Evolutionary conservation across 2,113 vertebrate genomes (phyloP), one percentile per base, ranked within the genome.

Genomic region (Podocnemis expansa): DNA sequence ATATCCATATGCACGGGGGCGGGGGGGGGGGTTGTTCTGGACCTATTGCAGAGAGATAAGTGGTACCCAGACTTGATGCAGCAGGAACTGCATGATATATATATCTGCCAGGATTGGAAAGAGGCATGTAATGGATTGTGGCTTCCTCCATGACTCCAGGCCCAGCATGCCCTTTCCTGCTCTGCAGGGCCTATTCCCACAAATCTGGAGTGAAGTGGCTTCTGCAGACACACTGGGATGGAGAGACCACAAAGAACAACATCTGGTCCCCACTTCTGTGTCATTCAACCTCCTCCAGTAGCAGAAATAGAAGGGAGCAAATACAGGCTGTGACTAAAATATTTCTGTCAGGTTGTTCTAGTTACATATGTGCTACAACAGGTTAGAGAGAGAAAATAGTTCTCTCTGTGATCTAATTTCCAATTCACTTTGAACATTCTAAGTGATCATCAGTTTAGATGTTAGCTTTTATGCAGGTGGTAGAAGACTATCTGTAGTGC

Each of bases 401-500:
- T 8, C 4, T 34, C 82, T 86, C 81, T 80, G 76, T 70, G 47
- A 12, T 80, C 52, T 93, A 25, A 78, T 70, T 41, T 17, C 0
- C 5, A 88, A 87, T 22, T 16, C 73, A 58, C 34, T 24, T 12
- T 38, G 38, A 82, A 79, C 6, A 2, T 0, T 0, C 16, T 24
- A 91, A 88, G 1, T 47, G 21, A n/a, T 90, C 54, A 47, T 11
- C 51, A 2, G 60, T 80, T 31, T 67, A 55, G 2, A 9, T 14
- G 9, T 49, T 67, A 78, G n/a, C 41, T 47, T 8, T 4, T 11
- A n/a, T 43, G 73, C 45, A 14, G 51, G 78, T 2, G 2, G 52
- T 24, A 89, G 29, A 2, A 21, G 83, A 4, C 58, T 52, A 80
- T 54, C 49, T 43, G 79, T 75, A 8, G 0, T 54, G 52, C 21